Conservation (phyloP, 2,797 vertebrate genomes). For the Cossypha polioptera region DNA sequence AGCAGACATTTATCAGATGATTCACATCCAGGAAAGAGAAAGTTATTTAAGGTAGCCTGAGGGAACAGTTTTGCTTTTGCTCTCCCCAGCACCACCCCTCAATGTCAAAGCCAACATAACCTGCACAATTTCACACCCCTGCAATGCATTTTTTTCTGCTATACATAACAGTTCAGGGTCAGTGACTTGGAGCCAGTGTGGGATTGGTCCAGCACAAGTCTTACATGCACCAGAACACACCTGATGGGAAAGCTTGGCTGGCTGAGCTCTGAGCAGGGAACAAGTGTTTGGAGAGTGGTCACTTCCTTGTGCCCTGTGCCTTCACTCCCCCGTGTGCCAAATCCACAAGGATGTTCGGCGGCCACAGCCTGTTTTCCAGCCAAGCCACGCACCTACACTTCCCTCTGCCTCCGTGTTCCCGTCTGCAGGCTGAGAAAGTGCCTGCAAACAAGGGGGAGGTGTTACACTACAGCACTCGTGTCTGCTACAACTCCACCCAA, state of each 20-base stretch:
- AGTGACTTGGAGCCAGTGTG: accelerated
- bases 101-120: not conserved
- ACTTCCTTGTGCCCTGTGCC: not conserved
- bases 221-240: accelerated
- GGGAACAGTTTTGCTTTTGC: constrained; percentile 22
- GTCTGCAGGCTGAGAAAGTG: not conserved
- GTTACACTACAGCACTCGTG: accelerated
- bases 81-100: not conserved
- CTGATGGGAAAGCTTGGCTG: not conserved
- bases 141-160: not conserved
- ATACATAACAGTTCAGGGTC: not conserved
- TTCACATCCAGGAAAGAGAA: not conserved
- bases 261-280: not conserved
- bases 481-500: not conserved
- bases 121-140: not conserved
- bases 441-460: not conserved
- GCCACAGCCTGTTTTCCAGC: not conserved
- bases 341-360: not conserved
- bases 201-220: not conserved
- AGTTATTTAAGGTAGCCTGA: not conserved
- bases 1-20: not conserved
- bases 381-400: not conserved
- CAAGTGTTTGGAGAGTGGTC: accelerated
- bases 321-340: not conserved
- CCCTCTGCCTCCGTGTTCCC: accelerated